Percentiles rank a stretch among this genome's conserved stretches.
These are phyloP conservation scores for Lacerta bilineata DNA, from an alignment of 2,797 vertebrate genomes.

Conservation along the genomic window DNA sequence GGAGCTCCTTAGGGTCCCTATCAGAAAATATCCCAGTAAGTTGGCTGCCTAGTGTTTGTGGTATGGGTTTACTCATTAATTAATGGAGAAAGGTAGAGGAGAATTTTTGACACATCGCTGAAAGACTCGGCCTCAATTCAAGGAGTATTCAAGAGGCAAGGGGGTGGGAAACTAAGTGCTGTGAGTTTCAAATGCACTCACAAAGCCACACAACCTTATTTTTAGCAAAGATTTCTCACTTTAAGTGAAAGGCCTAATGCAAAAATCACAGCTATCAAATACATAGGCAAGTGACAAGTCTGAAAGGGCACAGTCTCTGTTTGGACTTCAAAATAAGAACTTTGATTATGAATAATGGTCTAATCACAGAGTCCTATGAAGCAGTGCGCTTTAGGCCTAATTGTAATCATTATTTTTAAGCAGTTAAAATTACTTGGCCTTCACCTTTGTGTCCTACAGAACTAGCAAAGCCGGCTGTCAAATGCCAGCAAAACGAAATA, in stretches of 20 bases:
- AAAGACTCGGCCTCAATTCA: not conserved
- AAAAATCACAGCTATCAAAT: not conserved
- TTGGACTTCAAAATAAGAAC: slow-evolving; percentile 29
- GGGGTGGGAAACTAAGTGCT: not conserved
- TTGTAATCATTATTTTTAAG: slow-evolving; percentile 44
- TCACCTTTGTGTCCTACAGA: slow-evolving; percentile 19
- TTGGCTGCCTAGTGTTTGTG: too few species aligned
- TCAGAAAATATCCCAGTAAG: too few species aligned
- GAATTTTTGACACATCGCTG: too few species aligned
- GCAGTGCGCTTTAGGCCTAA: slow-evolving; percentile 29
- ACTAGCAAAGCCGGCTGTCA: not conserved
- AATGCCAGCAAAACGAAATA: slow-evolving; percentile 16
- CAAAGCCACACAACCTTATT: not conserved
- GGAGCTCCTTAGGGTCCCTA: too few species aligned
- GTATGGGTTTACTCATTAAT: too few species aligned
- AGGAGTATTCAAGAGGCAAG: not conserved
- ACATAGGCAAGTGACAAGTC: slow-evolving; percentile 27
- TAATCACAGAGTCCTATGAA: slow-evolving; percentile 34
- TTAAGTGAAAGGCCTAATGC: not conserved
- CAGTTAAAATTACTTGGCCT: slow-evolving; percentile 36
- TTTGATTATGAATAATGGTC: slow-evolving; percentile 45
- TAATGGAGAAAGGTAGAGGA: too few species aligned
- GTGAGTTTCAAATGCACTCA: not conserved
- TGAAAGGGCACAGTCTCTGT: slow-evolving; percentile 25
- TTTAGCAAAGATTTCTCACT: slow-evolving; percentile 11